Evolutionary conservation across 2,797 vertebrate species (phyloP).

Genomic region (Heteromormyrus szaboi): DNA sequence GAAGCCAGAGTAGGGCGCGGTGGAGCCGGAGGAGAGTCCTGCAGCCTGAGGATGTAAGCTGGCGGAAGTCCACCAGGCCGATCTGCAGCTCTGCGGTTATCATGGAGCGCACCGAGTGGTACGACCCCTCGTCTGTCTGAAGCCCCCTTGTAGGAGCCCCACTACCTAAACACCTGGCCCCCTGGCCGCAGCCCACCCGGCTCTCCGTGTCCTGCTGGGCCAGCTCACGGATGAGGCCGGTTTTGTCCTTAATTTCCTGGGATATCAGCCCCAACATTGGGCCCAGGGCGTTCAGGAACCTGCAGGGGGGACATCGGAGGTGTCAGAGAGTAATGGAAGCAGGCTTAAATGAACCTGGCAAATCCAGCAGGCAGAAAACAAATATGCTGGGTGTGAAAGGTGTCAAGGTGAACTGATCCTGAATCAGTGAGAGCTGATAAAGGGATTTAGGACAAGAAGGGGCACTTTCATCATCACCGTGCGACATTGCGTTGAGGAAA

Average conservation of each 20-base stretch:
- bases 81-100: constrained; percentile 56
- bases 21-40: constrained; percentile 73
- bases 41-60: constrained; percentile 62
- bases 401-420: background rate
- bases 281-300: constrained; percentile 74
- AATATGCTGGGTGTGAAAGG: background rate
- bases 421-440: background rate
- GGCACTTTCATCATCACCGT: background rate
- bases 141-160: background rate
- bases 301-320: constrained; percentile 31
- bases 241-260: constrained; percentile 69
- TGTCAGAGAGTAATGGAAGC: background rate
- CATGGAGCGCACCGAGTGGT: constrained; percentile 71
- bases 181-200: background rate
- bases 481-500: background rate
- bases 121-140: constrained; percentile 33
- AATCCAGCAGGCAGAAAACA: background rate
- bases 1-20: constrained; percentile 74
- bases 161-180: background rate
- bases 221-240: constrained; percentile 64
- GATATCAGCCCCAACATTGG: constrained; percentile 76
- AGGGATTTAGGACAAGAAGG: background rate
- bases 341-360: background rate
- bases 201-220: constrained; percentile 40
- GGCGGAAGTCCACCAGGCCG: constrained; percentile 59